Base-by-base conservation (phyloP, 1,140 invertebrate species). In the Pristionchus pacificus region DNA sequence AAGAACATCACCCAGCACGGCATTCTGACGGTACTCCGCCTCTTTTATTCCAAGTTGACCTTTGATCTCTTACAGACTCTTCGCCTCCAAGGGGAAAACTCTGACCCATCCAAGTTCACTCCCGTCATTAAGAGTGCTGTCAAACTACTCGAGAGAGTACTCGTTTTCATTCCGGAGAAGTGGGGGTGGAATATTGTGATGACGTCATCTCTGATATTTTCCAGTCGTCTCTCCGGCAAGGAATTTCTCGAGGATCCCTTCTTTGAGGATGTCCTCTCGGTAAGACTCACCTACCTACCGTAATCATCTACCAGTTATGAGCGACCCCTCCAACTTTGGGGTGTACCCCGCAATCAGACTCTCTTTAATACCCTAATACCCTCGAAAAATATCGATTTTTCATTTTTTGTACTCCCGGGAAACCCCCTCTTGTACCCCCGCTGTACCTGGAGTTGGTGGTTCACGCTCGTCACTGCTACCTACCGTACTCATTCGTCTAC, bases 111-210 rank as follows among this genome's bases (percentile, higher is more conserved):
- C 28, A n/a, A 61, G 19, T 25, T 61, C 6, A 25, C 38, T 55
- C 31, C 72, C 24, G 29, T 19, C 25, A 38, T 58, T n/a, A 2
- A 38, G 6, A 74, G 77, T 15, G 64, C 33, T 29, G 64, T 78
- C 1, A 58, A 60, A 19, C 77, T 77, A 33, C 30, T 77, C 3
- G 32, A 58, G 15, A 31, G 49, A 24, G 77, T 77, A 14, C 75
- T 77, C 27, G 60, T 74, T 2, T 77, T 77, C 27, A 70, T 55
- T n/a, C 76, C 76, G 38, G 68, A 72, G 28, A 57, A 67, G 49
- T 49, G 6, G 6, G 38, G 6, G 19, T 49, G 38, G 19, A 6
- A 10, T 49, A 6, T 19, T 19, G 6, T 49, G 38, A 10, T 49
- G 38, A 49, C 38, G 6, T 10, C 6, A 10, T 49, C 38, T 10